Conservation (phyloP, 2,797 vertebrate species). For the Sardinella longiceps region DNA sequence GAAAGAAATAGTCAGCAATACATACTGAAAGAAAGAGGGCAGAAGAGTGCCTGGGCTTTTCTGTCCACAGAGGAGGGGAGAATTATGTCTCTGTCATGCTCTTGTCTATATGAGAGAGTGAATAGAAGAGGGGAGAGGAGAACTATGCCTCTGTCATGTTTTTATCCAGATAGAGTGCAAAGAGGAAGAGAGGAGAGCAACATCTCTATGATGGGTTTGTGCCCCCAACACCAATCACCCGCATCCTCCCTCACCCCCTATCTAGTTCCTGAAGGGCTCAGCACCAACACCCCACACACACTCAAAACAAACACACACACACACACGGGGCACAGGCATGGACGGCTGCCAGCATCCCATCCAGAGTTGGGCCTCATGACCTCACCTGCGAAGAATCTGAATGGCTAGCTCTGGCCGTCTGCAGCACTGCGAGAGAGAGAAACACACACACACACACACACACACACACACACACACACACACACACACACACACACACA, state of each 20-base stretch:
- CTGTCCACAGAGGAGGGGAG: background rate
- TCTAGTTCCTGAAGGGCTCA: background rate
- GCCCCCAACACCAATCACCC: too few relatives aligned
- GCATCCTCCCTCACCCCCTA: background rate
- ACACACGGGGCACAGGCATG: background rate
- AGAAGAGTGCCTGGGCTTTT: too few relatives aligned
- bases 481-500: slow-evolving; percentile 3
- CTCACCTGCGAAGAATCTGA: background rate
- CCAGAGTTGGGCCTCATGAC: background rate
- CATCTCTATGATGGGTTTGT: too few relatives aligned
- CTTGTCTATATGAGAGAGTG: background rate
- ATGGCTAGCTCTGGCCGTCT: background rate
- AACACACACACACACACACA: background rate
- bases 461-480: too few relatives aligned
- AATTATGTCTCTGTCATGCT: background rate
- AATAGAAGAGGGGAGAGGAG: background rate
- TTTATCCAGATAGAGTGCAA: background rate
- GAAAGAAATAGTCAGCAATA: too few relatives aligned
- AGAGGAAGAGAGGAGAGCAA: background rate
- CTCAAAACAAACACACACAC: background rate
- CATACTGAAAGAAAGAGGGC: too few relatives aligned
- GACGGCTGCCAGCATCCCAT: background rate
- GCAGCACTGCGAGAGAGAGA: background rate
- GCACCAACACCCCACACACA: background rate
- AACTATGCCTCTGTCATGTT: background rate